Evolutionary conservation across 2,888 invertebrate species (phyloP).

Genomic region (Abscondita cerata): DNA sequence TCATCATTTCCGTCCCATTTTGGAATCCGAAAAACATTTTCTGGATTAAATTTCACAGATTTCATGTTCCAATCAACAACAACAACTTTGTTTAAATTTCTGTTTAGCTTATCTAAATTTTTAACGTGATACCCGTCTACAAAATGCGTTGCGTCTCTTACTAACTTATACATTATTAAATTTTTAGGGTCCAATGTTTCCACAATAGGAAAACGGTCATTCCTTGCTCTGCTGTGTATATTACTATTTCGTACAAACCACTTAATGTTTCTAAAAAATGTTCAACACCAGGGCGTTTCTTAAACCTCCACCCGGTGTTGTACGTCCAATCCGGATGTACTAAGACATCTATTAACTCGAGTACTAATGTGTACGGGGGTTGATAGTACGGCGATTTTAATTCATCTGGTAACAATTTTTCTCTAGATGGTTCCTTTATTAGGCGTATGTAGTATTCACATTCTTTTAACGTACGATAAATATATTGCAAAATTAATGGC

Average conservation of each 20-base stretch:
- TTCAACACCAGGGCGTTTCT: conserved; percentile 96
- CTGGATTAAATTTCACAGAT: conserved; percentile 86
- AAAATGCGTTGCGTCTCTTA: conserved; percentile 95
- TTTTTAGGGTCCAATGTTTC: conserved; percentile 93
- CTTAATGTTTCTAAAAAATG: conserved; percentile 79
- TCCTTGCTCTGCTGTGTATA: conserved; percentile 96
- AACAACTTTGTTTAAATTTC: conserved; percentile 87
- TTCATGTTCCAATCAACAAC: conserved; percentile 93
- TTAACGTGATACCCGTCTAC: conserved; percentile 95
- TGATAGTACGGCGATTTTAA: conserved; percentile 89
- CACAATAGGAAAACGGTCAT: conserved; percentile 95
- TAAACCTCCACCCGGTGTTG: conserved; percentile 97
- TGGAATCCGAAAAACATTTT: conserved; percentile 86
- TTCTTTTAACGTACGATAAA: conserved; percentile 65
- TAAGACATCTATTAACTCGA: conserved; percentile 95
- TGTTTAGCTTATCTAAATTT: conserved; percentile 82
- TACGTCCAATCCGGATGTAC: conserved; percentile 99
- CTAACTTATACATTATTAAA: conserved; percentile 87
- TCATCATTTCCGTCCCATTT: conserved; percentile 94
- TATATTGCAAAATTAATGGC: conserved; percentile 73
- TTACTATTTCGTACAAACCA: conserved; percentile 88
- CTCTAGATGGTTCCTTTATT: conserved; percentile 93
- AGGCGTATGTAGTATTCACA: conserved; percentile 61
- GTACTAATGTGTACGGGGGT: conserved; percentile 93
- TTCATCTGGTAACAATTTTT: conserved; percentile 92